phyloP scores from a whole-genome alignment of 2,888 invertebrate genomes.

The Sarcophaga variegata region DNA sequence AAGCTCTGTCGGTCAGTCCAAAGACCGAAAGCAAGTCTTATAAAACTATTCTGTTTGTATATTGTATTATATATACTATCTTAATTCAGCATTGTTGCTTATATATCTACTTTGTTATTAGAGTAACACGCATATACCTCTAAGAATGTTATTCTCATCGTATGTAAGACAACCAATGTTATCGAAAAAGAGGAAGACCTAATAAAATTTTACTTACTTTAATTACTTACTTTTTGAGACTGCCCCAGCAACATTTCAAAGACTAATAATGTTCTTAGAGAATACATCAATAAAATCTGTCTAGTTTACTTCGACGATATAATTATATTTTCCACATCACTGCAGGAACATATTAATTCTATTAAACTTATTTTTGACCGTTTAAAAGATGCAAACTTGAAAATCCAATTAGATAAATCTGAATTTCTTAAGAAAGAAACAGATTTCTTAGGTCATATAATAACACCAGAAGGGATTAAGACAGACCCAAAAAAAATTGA shows the following conservation, averaged over 20 bases:
- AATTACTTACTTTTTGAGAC: conserved; percentile 59
- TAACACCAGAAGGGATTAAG: conserved; percentile 59
- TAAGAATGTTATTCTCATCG: not conserved
- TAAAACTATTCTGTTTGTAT: not conserved
- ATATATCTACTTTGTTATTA: not conserved
- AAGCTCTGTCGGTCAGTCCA: not conserved
- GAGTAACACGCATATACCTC: conserved; percentile 4
- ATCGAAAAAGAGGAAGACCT: conserved; percentile 2
- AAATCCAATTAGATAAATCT: conserved; percentile 47
- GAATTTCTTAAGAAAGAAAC: too few relatives aligned
- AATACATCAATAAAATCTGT: too few relatives aligned
- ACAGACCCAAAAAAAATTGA: conserved; percentile 61
- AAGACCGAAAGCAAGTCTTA: not conserved
- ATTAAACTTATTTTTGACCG: conserved; percentile 16
- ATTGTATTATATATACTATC: not conserved
- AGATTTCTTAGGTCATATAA: conserved; percentile 54
- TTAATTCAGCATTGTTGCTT: not conserved
- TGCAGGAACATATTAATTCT: too few relatives aligned
- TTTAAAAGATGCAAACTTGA: conserved; percentile 54
- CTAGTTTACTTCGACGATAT: too few relatives aligned
- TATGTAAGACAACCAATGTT: conserved; percentile 8
- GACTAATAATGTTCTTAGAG: too few relatives aligned
- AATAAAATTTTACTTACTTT: not conserved
- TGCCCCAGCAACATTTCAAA: conserved; percentile 70
- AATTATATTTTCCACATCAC: too few relatives aligned